Evolutionary conservation across 1,140 invertebrate species (phyloP), one percentile per base, ranked within the genome.

Genomic region (Phymastichus coffea): DNA sequence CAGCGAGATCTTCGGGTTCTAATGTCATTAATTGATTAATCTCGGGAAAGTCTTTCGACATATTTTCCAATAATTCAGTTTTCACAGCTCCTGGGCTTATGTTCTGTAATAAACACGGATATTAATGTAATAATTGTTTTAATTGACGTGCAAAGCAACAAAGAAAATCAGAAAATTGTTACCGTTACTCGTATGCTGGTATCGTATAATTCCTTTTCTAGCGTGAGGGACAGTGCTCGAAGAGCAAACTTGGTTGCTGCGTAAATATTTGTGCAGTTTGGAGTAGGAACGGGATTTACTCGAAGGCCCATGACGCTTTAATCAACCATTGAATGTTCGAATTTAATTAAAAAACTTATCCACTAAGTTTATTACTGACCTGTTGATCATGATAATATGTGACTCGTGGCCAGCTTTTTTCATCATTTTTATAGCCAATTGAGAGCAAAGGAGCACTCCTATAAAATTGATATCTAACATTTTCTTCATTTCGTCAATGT

Each of bases 371-470:
- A 14, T 14, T 14, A 3, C 3, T 8, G 12, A 44, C 41, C 41
- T 44, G 12, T 25, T 25, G 17, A 44, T 25, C 22, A 25, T 44
- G 4, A 44, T 14, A 44, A 44, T n/a, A 23, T 44, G 41, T 2
- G 41, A 23, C 25, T 44, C 19, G 8, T 44, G 6, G 8, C 28
- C 19, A n/a, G 20, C 33, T 51, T 53, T 46, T 23, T 41, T 43
- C 28, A 53, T 37, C 22, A 52, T 33, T 12, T 14, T 25, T 33
- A 44, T 53, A 46, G 52, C 41, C 22, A 52, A 26, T 52, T 46
- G 33, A 14, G 41, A 12, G 10, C 41, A 44, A 4, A 20, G n/a
- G 2, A 44, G 7, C n/a, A 44, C 4, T 12, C 41, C 41, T 1
- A n/a, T 22, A 14, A 44, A 14, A 44, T 44, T 44, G 6, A 25